Conservation (phyloP, 2,113 vertebrate genomes). For the Struthidea cinerea region DNA sequence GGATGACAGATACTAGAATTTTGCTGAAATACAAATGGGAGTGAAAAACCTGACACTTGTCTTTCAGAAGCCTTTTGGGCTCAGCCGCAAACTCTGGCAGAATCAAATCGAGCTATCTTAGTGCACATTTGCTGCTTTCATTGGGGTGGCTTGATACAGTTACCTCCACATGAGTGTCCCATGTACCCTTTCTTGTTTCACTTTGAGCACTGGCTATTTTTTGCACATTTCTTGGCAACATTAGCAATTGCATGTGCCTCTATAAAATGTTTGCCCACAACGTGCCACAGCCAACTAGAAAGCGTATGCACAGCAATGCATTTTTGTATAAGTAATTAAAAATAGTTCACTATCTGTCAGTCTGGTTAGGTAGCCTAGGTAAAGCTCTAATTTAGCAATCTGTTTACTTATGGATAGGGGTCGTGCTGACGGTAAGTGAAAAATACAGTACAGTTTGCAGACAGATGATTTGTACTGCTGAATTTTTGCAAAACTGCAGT, state of each 20-base stretch:
- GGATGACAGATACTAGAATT: not conserved
- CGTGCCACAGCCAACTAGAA: not conserved
- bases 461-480: not conserved
- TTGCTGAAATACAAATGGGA: not conserved
- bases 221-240: not conserved
- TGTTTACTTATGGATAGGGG: not conserved
- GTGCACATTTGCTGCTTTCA: not conserved
- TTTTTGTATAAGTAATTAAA: not conserved
- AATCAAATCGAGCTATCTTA: not conserved
- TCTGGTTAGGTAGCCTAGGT: not conserved
- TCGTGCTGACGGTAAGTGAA: not conserved
- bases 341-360: not conserved
- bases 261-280: not conserved
- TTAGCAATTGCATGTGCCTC: not conserved
- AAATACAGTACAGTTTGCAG: not conserved
- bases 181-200: not conserved
- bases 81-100: not conserved
- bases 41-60: not conserved
- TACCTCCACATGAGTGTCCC: not conserved
- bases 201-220: not conserved
- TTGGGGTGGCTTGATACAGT: not conserved
- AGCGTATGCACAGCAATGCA: not conserved
- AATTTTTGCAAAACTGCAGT: not conserved
- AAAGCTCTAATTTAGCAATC: not conserved
- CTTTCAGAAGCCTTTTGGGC: not conserved